Base-by-base conservation (phyloP, 2,113 vertebrate genomes). In the Phyllostomus discolor region DNA sequence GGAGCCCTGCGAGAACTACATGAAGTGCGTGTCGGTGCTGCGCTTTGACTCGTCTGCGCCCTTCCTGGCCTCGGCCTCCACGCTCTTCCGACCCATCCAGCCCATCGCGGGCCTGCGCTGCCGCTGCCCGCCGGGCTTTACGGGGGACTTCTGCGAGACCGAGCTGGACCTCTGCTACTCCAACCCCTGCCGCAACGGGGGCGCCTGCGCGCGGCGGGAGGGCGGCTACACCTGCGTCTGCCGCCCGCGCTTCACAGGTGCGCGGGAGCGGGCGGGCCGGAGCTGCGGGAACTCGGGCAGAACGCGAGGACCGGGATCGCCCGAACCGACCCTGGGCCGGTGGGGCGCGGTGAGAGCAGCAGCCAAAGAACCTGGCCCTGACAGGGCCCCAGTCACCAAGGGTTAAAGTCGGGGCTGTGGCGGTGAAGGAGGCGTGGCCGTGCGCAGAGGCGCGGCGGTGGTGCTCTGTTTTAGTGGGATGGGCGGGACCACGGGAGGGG, bases 131-230 rank as follows among this genome's bases (percentile, higher is more conserved):
- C 98, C 98, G 2, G 99, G 99, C 96, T 99, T 99, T 98, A 99
- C 99, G 0, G 99, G 99, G 0, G 99, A 99, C 98, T 99, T 99
- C 98, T 99, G 99, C 0, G 99, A 99, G 97, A 99, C 99, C 0
- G 99, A 99, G 98, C 99, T 99, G 96, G 99, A 99, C 98, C 99
- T 99, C 97, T 99, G 99, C 98, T 99, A 99, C 97, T 99, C 99
- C 88, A 99, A 99, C 98, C 99, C 99, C 7, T 99, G 99, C 97
- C 98, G 98, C 62, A 99, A 99, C 0, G 99, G 99, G 2, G 99
- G 99, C 0, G 98, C 99, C 88, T 99, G 99, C 33, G 99, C 98
- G 22, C 99, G 99, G 95, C 99, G 98, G 89, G 99, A 99, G 96
- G 99, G 99, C 0, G 99, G 99, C 2, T 99, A 99, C 98, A 99